Conservation (phyloP, 2,888 invertebrate genomes). For the Selenia dentaria region DNA sequence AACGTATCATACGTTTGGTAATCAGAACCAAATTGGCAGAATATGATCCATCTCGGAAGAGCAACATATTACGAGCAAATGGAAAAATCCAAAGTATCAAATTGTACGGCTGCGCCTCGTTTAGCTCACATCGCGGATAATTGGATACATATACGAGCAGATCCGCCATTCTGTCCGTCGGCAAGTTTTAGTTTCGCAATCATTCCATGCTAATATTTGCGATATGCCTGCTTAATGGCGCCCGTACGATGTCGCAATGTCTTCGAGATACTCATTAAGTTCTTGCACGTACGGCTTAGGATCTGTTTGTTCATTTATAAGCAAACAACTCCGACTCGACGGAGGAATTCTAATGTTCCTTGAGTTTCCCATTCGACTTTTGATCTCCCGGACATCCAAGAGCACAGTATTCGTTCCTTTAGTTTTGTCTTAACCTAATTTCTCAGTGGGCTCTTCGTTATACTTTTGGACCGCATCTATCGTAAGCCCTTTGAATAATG, state of each 20-base stretch:
- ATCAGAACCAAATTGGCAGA: constrained; percentile 32
- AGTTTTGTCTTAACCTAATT: too few relatives aligned
- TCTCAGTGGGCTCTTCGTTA: too few relatives aligned
- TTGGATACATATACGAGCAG: constrained; percentile 1
- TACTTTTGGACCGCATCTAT: too few relatives aligned
- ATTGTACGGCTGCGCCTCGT: constrained; percentile 21
- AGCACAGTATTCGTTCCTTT: too few relatives aligned
- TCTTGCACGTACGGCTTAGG: constrained; percentile 14
- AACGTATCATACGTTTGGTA: constrained; percentile 22
- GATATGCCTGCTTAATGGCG: constrained; percentile 10
- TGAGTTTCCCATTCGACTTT: constrained; percentile 12
- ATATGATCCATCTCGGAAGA: constrained; percentile 25
- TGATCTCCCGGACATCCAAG: constrained; percentile 9
- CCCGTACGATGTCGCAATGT: constrained; percentile 15
- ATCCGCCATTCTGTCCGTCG: constrained; percentile 5
- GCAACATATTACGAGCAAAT: constrained; percentile 20
- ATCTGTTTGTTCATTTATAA: constrained; percentile 19
- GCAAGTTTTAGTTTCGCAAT: constrained; percentile 19
- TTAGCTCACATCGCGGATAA: constrained; percentile 18
- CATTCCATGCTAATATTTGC: constrained; percentile 18
- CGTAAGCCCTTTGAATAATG: too few relatives aligned
- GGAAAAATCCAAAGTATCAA: constrained; percentile 31
- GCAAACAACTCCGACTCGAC: constrained; percentile 11
- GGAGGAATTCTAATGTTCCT: constrained; percentile 17
- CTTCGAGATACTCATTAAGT: constrained; percentile 15